A percentile compares a stretch with the other conserved stretches of the same genome.
phyloP scores from a whole-genome alignment of 2,113 vertebrate genomes.

The Poecilia latipinna region DNA sequence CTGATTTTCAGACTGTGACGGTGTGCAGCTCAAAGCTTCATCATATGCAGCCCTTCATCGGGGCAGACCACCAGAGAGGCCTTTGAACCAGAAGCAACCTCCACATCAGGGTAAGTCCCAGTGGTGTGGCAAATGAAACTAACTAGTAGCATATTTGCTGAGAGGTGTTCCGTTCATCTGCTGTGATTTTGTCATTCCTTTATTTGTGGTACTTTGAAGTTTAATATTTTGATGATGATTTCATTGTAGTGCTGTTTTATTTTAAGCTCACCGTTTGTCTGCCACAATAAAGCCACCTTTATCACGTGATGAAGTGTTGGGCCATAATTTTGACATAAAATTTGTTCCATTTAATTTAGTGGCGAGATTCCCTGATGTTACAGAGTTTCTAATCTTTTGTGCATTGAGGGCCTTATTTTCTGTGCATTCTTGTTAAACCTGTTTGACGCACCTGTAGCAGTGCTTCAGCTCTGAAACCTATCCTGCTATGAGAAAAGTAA shows the following conservation, averaged over 20 bases:
- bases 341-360: neutral
- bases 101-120: conserved; percentile 85
- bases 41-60: conserved; percentile 95
- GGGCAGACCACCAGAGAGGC: conserved; percentile 96
- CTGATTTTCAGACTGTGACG: conserved; percentile 86
- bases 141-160: neutral
- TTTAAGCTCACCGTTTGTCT: too few relatives aligned
- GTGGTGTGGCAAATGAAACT: neutral
- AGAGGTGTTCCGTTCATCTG: neutral
- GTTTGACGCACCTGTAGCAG: neutral
- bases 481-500: neutral
- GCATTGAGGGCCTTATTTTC: neutral
- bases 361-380: neutral
- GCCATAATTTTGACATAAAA: neutral
- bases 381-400: neutral
- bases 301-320: neutral
- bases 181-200: neutral
- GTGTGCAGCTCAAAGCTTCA: conserved; percentile 86
- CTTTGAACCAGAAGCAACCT: conserved; percentile 84
- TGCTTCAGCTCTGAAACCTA: conserved; percentile 5
- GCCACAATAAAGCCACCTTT: neutral
- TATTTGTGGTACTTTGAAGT: neutral
- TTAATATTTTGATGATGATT: neutral
- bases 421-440: neutral
- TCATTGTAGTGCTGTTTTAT: neutral